Conservation (phyloP, 2,113 vertebrate genomes). For the Labrus mixtus region DNA sequence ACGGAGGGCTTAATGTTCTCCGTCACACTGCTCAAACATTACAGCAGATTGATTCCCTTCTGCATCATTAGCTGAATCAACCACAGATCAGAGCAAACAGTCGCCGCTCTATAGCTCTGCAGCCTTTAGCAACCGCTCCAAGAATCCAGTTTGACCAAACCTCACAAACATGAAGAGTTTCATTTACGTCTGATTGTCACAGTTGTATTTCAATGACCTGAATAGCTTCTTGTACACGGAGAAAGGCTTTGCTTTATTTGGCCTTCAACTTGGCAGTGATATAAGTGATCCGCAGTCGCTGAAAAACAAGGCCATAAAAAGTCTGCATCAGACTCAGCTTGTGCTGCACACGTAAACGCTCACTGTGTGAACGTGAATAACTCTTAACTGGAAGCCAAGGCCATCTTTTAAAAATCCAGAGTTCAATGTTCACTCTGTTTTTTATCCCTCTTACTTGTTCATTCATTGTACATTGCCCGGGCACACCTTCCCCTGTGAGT, state of each 20-base stretch:
- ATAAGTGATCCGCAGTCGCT: conserved; percentile 48
- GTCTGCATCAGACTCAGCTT: conserved; percentile 53
- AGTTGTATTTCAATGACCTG: conserved; percentile 69
- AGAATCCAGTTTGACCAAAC: conserved; percentile 42
- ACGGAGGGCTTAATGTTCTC: conserved; percentile 20
- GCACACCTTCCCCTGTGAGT: conserved; percentile 73
- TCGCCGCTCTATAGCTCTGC: conserved; percentile 21
- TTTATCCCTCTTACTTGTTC: conserved; percentile 58
- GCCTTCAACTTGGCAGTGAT: conserved; percentile 57
- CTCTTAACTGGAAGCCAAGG: conserved; percentile 47
- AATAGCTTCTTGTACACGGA: conserved; percentile 73
- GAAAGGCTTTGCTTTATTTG: conserved; percentile 68
- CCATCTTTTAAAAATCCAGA: conserved; percentile 51
- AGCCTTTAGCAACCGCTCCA: conserved; percentile 30
- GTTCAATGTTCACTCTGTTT: conserved; percentile 64
- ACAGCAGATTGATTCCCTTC: conserved; percentile 52
- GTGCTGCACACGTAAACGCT: conserved; percentile 47
- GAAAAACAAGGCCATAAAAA: conserved; percentile 75
- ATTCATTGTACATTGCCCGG: conserved; percentile 65
- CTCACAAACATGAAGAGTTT: conserved; percentile 48
- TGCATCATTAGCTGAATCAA: conserved; percentile 59
- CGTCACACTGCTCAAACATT: conserved; percentile 24
- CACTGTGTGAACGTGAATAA: conserved; percentile 53
- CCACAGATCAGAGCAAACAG: conserved; percentile 44
- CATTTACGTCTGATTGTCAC: conserved; percentile 65